Percentiles rank a stretch among this genome's conserved stretches.
These are phyloP conservation scores for Spisula solida DNA, from an alignment of 2,888 invertebrate species.

Conservation along the genomic window DNA sequence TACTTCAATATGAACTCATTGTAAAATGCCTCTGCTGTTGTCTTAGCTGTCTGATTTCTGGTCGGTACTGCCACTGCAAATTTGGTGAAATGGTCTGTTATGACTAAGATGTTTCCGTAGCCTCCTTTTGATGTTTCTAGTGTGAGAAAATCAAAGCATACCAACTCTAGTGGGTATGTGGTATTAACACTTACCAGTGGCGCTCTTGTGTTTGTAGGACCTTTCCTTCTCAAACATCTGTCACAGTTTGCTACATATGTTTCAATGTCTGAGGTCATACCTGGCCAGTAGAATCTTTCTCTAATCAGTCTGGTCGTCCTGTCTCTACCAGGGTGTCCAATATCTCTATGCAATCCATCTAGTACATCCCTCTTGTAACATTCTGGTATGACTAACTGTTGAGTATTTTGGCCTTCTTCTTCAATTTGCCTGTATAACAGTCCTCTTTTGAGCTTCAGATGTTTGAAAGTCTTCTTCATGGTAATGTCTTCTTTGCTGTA, in stretches of 20 bases:
- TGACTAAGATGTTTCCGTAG: background rate
- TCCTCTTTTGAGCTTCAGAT: background rate
- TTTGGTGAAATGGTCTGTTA: too few relatives aligned
- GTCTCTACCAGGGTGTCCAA: too few relatives aligned
- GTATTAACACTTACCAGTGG: conserved; percentile 30
- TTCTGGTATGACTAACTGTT: background rate
- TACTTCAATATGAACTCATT: conserved; percentile 20
- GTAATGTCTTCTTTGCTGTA: background rate
- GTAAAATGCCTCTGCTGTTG: conserved; percentile 4
- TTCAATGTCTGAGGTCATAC: background rate
- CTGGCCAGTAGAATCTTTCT: too few relatives aligned
- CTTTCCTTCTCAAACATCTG: conserved; percentile 40
- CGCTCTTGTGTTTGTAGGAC: background rate
- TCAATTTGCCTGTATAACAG: background rate
- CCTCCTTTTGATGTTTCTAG: conserved; percentile 39
- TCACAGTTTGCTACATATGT: conserved; percentile 19
- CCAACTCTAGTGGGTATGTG: conserved; percentile 43
- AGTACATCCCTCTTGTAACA: background rate
- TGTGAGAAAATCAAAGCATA: too few relatives aligned
- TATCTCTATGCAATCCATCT: background rate
- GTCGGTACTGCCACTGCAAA: conserved; percentile 31
- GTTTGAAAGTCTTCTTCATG: background rate
- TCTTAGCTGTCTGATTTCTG: conserved; percentile 15
- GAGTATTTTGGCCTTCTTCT: background rate
- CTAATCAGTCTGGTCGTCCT: background rate